Evolutionary conservation across 2,888 invertebrate genomes (phyloP).

Genomic region (Pristionchus mayeri): DNA sequence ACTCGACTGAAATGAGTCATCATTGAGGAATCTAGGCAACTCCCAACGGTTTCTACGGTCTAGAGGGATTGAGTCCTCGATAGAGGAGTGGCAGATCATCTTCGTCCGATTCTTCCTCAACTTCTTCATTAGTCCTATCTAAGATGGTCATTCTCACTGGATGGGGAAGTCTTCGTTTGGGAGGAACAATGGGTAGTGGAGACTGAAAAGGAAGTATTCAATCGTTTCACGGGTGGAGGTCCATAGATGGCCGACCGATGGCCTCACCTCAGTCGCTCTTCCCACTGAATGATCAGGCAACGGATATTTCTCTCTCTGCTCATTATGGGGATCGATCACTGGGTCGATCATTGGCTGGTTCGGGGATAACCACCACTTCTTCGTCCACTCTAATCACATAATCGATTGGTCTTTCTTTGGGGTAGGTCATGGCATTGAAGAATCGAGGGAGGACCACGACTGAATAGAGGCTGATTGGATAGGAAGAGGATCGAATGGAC

Average conservation of each 20-base stretch:
- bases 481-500: neutral
- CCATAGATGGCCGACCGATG: no score
- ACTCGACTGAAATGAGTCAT: neutral
- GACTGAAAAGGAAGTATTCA: no score
- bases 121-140: neutral
- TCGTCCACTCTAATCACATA: neutral
- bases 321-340: neutral
- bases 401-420: neutral
- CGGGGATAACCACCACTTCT: neutral
- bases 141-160: neutral
- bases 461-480: neutral
- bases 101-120: constrained; percentile 14
- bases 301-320: neutral
- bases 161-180: neutral
- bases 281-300: neutral
- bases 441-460: neutral
- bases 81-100: neutral
- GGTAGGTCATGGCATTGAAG: neutral
- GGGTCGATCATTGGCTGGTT: neutral
- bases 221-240: no score
- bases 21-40: neutral
- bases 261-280: no score
- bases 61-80: neutral
- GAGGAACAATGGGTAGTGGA: neutral
- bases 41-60: neutral